Conservation (phyloP, 2,113 vertebrate genomes). For the Lethenteron camtschaticum region DNA sequence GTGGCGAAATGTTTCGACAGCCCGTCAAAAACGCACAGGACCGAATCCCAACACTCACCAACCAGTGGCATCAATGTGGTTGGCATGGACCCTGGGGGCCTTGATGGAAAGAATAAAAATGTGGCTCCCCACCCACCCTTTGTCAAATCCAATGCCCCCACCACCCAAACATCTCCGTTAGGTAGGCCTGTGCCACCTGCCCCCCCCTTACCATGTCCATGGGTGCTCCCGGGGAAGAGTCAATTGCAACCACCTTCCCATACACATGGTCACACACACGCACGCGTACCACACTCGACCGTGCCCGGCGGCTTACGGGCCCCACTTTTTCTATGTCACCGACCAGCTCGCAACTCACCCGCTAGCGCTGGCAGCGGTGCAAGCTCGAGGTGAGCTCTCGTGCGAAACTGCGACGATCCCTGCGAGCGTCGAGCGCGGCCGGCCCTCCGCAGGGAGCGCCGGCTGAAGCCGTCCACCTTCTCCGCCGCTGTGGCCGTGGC, state of each 20-base stretch:
- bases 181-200: too few species aligned
- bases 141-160: too few species aligned
- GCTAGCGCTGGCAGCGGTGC: slow-evolving; percentile 60
- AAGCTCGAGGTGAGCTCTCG: slow-evolving; percentile 74
- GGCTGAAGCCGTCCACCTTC: slow-evolving; percentile 70
- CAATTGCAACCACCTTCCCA: neutral
- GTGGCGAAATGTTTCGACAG: too few species aligned
- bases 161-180: too few species aligned
- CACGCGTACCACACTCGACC: neutral
- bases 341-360: slow-evolving; percentile 30
- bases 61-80: too few species aligned
- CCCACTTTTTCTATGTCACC: neutral
- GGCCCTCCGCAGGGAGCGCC: slow-evolving; percentile 54
- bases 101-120: too few species aligned
- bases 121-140: too few species aligned
- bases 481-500: slow-evolving; percentile 62
- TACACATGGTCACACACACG: neutral
- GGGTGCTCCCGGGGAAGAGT: too few species aligned
- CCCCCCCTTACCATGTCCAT: too few species aligned
- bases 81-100: too few species aligned
- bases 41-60: too few species aligned
- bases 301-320: neutral
- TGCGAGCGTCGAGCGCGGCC: slow-evolving; percentile 64
- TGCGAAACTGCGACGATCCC: slow-evolving; percentile 73
- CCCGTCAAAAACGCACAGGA: too few species aligned